These are phyloP conservation scores for Chrysolina haemoptera DNA, from an alignment of 2,888 invertebrate genomes.

Conservation along the genomic window DNA sequence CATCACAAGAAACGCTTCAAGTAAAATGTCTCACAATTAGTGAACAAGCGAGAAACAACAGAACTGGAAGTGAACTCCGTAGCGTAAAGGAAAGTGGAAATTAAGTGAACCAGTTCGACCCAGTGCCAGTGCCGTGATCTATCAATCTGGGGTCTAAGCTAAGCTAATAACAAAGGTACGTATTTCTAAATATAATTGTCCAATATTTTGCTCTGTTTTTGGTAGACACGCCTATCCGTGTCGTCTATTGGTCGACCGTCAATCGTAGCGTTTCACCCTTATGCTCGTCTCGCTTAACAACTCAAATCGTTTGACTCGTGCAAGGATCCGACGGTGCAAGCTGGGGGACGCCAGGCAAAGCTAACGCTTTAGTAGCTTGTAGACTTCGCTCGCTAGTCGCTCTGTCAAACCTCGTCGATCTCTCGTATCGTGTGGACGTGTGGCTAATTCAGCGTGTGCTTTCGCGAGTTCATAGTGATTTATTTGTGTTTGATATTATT, in stretches of 20 bases:
- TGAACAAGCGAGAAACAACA: not conserved
- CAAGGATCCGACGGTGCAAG: slow-evolving; percentile 55
- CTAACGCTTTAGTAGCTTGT: slow-evolving; percentile 51
- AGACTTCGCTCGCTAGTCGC: slow-evolving; percentile 38
- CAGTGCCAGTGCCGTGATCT: slow-evolving; percentile 49
- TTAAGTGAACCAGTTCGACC: slow-evolving; percentile 37
- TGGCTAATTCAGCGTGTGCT: slow-evolving; percentile 38
- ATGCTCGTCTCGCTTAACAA: slow-evolving; percentile 45
- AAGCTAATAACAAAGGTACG: slow-evolving; percentile 59
- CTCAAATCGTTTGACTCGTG: slow-evolving; percentile 47
- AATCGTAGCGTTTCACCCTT: slow-evolving; percentile 53
- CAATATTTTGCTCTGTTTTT: slow-evolving; percentile 66
- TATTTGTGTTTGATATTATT: slow-evolving; percentile 45
- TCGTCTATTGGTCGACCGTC: slow-evolving; percentile 60
- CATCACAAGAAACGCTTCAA: not conserved
- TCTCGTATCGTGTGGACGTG: slow-evolving; percentile 57
- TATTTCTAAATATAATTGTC: slow-evolving; percentile 63
- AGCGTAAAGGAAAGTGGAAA: slow-evolving; percentile 13
- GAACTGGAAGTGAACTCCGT: slow-evolving; percentile 18
- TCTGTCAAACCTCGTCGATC: slow-evolving; percentile 57
- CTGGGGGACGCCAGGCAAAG: slow-evolving; percentile 46
- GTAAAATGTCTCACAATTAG: slow-evolving; percentile 14
- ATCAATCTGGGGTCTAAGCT: slow-evolving; percentile 53
- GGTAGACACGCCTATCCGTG: slow-evolving; percentile 63
- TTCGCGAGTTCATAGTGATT: slow-evolving; percentile 46